Conservation (phyloP, 2,113 vertebrate genomes). For the Gulo gulo region DNA sequence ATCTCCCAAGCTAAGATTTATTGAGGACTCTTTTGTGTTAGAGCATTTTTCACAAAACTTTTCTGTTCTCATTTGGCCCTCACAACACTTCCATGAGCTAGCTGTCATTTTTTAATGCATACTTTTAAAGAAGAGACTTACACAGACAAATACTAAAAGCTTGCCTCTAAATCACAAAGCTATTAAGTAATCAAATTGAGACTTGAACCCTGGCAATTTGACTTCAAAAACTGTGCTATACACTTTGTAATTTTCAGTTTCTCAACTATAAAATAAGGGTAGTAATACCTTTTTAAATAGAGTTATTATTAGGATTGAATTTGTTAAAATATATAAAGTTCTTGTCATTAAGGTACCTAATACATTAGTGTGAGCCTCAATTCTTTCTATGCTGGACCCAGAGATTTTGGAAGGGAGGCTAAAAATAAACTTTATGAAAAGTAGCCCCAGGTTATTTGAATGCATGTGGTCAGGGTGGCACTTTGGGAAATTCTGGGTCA, state of each 20-base stretch:
- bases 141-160: not conserved
- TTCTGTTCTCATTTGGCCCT: not conserved
- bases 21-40: not conserved
- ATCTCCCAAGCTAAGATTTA: not conserved
- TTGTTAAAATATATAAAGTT: not conserved
- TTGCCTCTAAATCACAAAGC: not conserved
- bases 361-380: not conserved
- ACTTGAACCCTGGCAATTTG: not conserved
- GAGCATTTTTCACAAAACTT: not conserved
- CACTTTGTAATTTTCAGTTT: not conserved
- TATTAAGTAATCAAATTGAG: not conserved
- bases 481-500: not conserved
- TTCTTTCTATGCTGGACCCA: not conserved
- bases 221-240: not conserved
- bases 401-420: not conserved
- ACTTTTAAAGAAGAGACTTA: conserved; percentile 14
- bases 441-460: not conserved
- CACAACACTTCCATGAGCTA: not conserved
- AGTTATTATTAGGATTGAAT: not conserved
- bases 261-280: not conserved
- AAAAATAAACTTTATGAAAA: not conserved
- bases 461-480: not conserved
- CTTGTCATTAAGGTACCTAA: not conserved
- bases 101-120: not conserved
- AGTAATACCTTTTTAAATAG: not conserved